These are phyloP conservation scores for Babylonia areolata DNA, from an alignment of 1,140 invertebrate genomes.

Conservation along the genomic window DNA sequence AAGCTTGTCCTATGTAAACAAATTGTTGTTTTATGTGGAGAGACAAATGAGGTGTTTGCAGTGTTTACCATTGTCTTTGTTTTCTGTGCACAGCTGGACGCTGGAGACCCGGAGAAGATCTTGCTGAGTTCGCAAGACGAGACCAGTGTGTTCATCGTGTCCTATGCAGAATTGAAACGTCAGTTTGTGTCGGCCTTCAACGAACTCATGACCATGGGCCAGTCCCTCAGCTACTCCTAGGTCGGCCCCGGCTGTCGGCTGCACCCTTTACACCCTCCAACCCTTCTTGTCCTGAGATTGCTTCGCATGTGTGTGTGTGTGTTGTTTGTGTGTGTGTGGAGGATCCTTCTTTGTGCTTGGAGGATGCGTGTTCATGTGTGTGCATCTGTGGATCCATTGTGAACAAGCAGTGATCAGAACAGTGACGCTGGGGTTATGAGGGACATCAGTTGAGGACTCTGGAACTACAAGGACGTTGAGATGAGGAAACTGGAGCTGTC, in stretches of 20 bases:
- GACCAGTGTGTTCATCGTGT: slow-evolving; percentile 95
- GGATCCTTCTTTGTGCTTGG: too few species aligned
- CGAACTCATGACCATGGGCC: slow-evolving; percentile 81
- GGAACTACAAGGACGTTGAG: too few species aligned
- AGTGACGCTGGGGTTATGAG: too few species aligned
- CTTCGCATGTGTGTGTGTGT: not conserved
- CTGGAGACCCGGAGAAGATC: slow-evolving; percentile 93
- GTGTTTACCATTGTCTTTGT: too few species aligned
- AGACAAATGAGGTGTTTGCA: too few species aligned
- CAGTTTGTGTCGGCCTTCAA: slow-evolving; percentile 94
- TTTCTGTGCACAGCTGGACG: slow-evolving; percentile 79
- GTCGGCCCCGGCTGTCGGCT: not conserved
- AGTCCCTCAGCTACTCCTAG: slow-evolving; percentile 41
- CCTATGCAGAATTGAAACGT: slow-evolving; percentile 94
- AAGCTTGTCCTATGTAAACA: too few species aligned
- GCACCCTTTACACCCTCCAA: not conserved
- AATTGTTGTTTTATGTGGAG: too few species aligned
- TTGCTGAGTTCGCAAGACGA: slow-evolving; percentile 96
- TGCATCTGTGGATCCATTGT: too few species aligned
- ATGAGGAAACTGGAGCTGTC: too few species aligned
- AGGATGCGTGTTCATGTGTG: too few species aligned
- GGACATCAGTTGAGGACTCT: too few species aligned
- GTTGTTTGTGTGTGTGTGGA: not conserved
- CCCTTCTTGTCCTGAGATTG: not conserved
- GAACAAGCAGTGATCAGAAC: not conserved